A percentile compares a stretch with the other conserved stretches of the same genome.
These are phyloP conservation scores for Atta cephalotes DNA, from an alignment of 1,140 invertebrate genomes.

Conservation along the genomic window DNA sequence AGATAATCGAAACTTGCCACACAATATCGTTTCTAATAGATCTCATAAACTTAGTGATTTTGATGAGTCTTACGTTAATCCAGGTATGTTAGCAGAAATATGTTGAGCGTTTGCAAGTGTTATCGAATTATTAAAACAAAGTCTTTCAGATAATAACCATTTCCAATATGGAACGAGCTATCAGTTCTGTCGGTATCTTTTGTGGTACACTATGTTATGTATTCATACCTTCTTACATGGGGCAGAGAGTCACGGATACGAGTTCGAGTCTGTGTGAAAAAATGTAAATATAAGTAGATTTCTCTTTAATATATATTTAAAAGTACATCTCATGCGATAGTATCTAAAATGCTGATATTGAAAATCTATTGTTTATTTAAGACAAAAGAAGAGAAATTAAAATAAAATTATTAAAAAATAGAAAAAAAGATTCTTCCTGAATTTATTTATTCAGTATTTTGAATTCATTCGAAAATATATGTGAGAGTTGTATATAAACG, in stretches of 20 bases:
- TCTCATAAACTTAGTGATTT: not conserved
- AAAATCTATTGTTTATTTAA: not conserved
- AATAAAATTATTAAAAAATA: not conserved
- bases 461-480: not conserved
- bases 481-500: not conserved
- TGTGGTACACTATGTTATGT: not conserved
- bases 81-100: conserved; percentile 3
- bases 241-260: conserved; percentile 15
- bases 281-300: conserved; percentile 8
- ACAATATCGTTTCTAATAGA: not conserved
- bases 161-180: not conserved
- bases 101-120: not conserved
- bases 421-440: not conserved
- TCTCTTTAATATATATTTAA: not conserved
- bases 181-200: not conserved
- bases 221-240: conserved; percentile 13
- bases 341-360: not conserved
- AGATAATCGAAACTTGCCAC: too few relatives aligned
- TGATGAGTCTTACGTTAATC: not conserved
- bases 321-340: not conserved
- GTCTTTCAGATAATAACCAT: conserved; percentile 16
- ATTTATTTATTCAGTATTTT: not conserved
- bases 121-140: not conserved
- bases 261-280: not conserved
- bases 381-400: not conserved